phyloP scores from a whole-genome alignment of 2,113 vertebrate genomes.

The Dicentrarchus labrax region DNA sequence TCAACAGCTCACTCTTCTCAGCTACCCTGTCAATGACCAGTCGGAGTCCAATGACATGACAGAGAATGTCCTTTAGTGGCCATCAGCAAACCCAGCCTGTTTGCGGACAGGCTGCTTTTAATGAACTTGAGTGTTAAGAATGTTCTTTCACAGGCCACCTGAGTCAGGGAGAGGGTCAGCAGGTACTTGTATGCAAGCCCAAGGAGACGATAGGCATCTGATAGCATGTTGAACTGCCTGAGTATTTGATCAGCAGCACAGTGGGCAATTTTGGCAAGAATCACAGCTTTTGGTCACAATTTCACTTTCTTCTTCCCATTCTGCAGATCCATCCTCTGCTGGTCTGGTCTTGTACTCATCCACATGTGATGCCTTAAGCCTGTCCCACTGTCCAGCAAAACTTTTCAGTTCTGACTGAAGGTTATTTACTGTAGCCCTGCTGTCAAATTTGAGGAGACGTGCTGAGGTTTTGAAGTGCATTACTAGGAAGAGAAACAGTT shows the following conservation, averaged over 20 bases:
- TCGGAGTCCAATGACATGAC: no score
- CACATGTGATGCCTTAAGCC: background rate
- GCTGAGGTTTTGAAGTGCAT: background rate
- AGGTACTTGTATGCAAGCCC: no score
- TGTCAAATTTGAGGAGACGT: background rate
- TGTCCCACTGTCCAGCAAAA: conserved; percentile 1
- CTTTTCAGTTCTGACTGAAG: background rate
- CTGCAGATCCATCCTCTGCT: background rate
- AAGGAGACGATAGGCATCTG: background rate
- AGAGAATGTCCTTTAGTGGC: no score
- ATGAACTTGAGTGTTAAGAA: no score
- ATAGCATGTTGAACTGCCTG: background rate
- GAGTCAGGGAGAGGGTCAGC: no score
- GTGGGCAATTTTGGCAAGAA: background rate
- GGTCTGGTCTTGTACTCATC: conserved; percentile 2
- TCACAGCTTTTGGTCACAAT: background rate
- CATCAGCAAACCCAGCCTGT: no score
- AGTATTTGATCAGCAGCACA: conserved; percentile 2
- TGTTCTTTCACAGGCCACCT: no score
- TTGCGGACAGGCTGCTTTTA: no score
- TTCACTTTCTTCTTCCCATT: background rate
- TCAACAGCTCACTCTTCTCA: background rate
- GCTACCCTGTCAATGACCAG: background rate
- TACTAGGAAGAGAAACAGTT: background rate
- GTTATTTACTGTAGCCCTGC: background rate